These are phyloP conservation scores for Heliconius melpomene DNA, from an alignment of 1,140 invertebrate species.

Conservation along the genomic window DNA sequence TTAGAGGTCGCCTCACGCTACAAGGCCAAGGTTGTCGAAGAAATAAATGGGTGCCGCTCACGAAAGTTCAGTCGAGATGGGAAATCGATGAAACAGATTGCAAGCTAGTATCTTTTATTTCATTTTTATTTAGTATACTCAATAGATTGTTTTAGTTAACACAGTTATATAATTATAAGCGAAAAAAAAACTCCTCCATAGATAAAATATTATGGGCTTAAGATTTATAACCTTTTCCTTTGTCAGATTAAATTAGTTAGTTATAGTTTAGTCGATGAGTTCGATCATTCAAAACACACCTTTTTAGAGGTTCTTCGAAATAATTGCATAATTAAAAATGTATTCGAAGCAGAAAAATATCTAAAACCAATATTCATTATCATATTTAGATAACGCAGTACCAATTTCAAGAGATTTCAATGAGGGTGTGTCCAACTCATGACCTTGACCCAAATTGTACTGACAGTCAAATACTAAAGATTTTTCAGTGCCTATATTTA, in stretches of 20 bases:
- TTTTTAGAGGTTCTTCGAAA: no score
- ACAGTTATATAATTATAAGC: no score
- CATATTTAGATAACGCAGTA: not conserved
- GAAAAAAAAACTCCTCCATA: no score
- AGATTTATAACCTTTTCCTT: not conserved
- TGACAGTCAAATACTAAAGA: not conserved
- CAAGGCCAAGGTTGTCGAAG: slow-evolving; percentile 36
- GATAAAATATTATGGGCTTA: not conserved
- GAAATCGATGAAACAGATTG: slow-evolving; percentile 23
- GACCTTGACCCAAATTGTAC: not conserved
- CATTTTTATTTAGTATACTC: not conserved
- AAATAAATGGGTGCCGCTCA: slow-evolving; percentile 26
- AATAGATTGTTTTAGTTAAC: not conserved
- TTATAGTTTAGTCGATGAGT: no score
- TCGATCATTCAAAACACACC: no score
- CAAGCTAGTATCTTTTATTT: not conserved
- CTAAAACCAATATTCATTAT: not conserved
- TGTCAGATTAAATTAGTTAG: not conserved
- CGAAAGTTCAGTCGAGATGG: slow-evolving; percentile 23
- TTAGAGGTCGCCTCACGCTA: slow-evolving; percentile 21
- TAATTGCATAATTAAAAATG: no score
- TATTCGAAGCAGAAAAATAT: not conserved
- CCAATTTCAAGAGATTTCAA: not conserved
- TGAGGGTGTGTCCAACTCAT: not conserved
- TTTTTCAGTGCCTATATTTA: not conserved